Evolutionary conservation across 2,888 invertebrate species (phyloP), one percentile per base, ranked within the genome.

Genomic region (Drosophila imparisetae): DNA sequence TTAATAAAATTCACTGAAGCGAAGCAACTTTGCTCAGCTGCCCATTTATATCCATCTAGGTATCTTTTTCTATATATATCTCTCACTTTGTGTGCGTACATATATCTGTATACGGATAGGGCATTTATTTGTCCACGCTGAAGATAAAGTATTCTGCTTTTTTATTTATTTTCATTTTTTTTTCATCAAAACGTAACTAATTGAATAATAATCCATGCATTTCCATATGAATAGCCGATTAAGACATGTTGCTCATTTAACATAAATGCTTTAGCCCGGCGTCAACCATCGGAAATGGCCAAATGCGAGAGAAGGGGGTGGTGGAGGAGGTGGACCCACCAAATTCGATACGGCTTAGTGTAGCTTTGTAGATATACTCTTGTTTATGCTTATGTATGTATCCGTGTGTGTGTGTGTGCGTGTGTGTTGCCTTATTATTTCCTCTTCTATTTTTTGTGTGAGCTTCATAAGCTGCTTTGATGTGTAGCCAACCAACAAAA

Each of bases 171-270:
- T 32, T 4, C 32, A 10, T 32, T 30, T 71, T 66, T 61, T 71
- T 72, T 76, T 76, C 67, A 75, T 75, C 65, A 81, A 86, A 83
- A 83, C 76, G 85, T 75, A 85, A 78, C 86, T 87, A 86, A 86
- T 86, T 87, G 87, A 86, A 86, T 86, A 86, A 86, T 86, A 86
- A 86, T 86, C 83, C 79, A 75, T 65, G 66, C 58, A 86, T 86
- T 86, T 85, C 86, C 82, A 87, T 86, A 87, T 86, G 86, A 86
- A 86, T 87, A 87, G 85, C 70, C 83, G 85, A 87, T 87, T 86
- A 86, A 86, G 86, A 85, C 80, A 73, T 84, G 83, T 83, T 75
- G 73, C 68, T 80, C 83, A 85, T 81, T 86, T 86, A 83, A 76
- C 81, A 79, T 75, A 78, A 73, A 86, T 75, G 69, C 72, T 72